Percentiles rank a stretch among this genome's conserved stretches.
phyloP scores from a whole-genome alignment of 2,888 invertebrate species.

The Tubulanus polymorphus region DNA sequence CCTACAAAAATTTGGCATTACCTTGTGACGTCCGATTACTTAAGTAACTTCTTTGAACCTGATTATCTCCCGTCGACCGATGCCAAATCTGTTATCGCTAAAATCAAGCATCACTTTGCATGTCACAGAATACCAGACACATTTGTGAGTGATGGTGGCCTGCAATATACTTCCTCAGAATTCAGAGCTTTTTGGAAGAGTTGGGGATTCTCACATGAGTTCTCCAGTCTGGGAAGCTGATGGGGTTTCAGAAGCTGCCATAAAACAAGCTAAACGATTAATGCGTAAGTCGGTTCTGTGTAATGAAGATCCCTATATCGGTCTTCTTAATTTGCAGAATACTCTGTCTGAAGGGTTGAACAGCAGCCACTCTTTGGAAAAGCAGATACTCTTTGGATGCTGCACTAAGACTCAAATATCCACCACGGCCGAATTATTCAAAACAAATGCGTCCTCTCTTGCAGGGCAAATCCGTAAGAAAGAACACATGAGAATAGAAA shows the following conservation, averaged over 20 bases:
- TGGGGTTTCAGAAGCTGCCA: constrained; percentile 5
- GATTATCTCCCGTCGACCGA: constrained; percentile 17
- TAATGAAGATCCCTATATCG: constrained; percentile 12
- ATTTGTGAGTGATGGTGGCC: constrained; percentile 3
- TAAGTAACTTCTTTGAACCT: constrained; percentile 20
- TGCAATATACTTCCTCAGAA: constrained; percentile 3
- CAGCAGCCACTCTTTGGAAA: neutral
- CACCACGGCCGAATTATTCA: neutral
- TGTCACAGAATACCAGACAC: constrained; percentile 15
- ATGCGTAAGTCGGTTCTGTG: neutral
- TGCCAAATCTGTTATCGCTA: constrained; percentile 17
- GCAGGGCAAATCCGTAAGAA: neutral
- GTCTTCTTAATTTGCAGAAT: constrained; percentile 7
- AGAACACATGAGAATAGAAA: neutral
- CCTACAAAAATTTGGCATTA: constrained; percentile 15
- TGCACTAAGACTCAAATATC: neutral
- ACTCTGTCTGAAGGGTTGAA: constrained; percentile 8
- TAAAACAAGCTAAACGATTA: constrained; percentile 2
- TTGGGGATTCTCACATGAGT: constrained; percentile 10
- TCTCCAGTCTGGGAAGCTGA: constrained; percentile 6
- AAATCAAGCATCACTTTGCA: constrained; percentile 20
- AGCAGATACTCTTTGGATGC: neutral
- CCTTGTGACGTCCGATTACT: constrained; percentile 22
- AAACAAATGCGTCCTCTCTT: neutral
- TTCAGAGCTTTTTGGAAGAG: constrained; percentile 6